These are phyloP conservation scores for Diacarnus erythraeanus DNA, from an alignment of 37 sponge, comb jelly and placozoan genomes.

Conservation along the genomic window DNA sequence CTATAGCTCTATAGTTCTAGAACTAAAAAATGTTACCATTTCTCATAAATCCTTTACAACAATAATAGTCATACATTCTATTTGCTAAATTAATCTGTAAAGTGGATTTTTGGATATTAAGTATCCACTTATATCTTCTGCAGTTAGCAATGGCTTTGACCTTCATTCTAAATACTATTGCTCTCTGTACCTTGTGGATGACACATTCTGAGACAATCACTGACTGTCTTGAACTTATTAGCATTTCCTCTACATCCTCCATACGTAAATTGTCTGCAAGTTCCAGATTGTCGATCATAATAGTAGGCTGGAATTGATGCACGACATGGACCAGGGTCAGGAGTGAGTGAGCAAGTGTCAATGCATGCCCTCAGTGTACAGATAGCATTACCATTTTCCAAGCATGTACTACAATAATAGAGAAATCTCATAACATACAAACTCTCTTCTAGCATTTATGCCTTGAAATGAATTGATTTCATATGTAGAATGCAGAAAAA, in stretches of 20 bases:
- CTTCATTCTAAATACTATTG: too few relatives aligned
- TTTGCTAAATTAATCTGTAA: too few relatives aligned
- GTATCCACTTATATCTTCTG: too few relatives aligned
- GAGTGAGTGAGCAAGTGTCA: constrained; percentile 4
- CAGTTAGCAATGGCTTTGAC: too few relatives aligned
- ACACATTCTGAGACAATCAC: constrained; percentile 19
- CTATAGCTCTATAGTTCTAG: too few relatives aligned
- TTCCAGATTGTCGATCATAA: background rate
- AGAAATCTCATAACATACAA: background rate
- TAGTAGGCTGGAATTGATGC: constrained; percentile 1
- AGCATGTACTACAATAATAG: constrained; percentile 14
- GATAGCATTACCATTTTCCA: background rate
- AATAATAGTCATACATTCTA: too few relatives aligned
- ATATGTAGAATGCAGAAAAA: too few relatives aligned
- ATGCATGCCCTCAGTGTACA: constrained; percentile 31
- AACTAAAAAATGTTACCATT: too few relatives aligned
- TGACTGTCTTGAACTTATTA: constrained; percentile 20
- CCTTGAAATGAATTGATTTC: too few relatives aligned
- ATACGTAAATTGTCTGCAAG: constrained; percentile 14
- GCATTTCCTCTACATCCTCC: constrained; percentile 32
- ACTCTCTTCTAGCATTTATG: too few relatives aligned
- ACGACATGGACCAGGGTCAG: constrained; percentile 22
- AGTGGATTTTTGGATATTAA: too few relatives aligned
- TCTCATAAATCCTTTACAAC: too few relatives aligned
- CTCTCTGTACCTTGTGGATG: constrained; percentile 7